Evolutionary conservation across 1,140 invertebrate genomes (phyloP), one percentile per base, ranked within the genome.

Genomic region (Chionoecetes opilio): DNA sequence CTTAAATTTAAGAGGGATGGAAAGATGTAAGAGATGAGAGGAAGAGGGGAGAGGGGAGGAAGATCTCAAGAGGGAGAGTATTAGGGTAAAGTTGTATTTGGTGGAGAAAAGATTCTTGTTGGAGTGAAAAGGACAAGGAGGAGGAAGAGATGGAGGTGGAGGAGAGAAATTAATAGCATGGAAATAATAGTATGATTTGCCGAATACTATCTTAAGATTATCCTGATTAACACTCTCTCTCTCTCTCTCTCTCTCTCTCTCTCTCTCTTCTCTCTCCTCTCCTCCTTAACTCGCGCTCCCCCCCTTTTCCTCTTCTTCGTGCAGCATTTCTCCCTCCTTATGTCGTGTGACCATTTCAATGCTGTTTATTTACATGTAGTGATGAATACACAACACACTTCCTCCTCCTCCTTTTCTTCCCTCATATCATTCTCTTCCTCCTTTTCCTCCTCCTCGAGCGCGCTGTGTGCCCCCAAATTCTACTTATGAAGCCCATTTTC

Each of bases 341-440:
- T 26, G 21, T n/a, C 21, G 5, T 8, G 63, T 21, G 5, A n/a
- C n/a, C 26, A 75, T 26, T 8, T 75, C 63, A 75, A n/a, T 75
- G 63, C 63, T 75, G 21, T 26, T n/a, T n/a, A 26, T 75, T 75
- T 75, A n/a, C 63, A 2, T 75, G 63, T 8, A n/a, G n/a, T 26
- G 63, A n/a, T 75, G 63, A 75, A 75, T 75, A n/a, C 63, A n/a
- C 63, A 75, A n/a, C 63, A n/a, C 63, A n/a, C 63, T 75, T 75
- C 63, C 63, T 75, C 63, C 21, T 75, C 21, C 63, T 75, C 63
- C 41, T 75, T n/a, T n/a, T 75, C 63, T n/a, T 75, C 63, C 21
- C n/a, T n/a, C 63, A n/a, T 75, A 9, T 26, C 21, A 6, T 3
- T 75, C n/a, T 75, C 1, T 26, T n/a, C 63, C n/a, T 75, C 9